Base-by-base conservation (phyloP, 1,140 invertebrate genomes). In the Drosophila quadrilineata region DNA sequence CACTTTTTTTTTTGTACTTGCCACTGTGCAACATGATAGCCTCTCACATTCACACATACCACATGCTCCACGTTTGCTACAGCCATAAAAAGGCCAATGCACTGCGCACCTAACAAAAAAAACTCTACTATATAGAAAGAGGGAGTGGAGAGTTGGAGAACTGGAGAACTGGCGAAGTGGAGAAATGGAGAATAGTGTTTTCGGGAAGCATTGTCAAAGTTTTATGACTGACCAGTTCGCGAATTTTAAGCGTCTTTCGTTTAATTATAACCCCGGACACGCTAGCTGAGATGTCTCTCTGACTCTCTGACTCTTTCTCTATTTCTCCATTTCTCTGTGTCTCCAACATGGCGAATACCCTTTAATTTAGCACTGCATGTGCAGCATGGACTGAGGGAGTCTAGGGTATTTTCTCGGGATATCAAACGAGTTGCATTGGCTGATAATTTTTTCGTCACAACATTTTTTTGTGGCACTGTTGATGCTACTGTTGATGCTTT, bases 161-260 rank as follows among this genome's bases (percentile, higher is more conserved):
- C n/a, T n/a, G n/a, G n/a, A n/a, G n/a, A n/a, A n/a, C n/a, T n/a
- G n/a, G n/a, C n/a, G n/a, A n/a, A n/a, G n/a, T n/a, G n/a, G n/a
- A n/a, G n/a, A n/a, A n/a, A n/a, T n/a, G n/a, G n/a, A n/a, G n/a
- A n/a, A n/a, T n/a, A n/a, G n/a, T n/a, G 6, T 12, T 28, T 41
- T 24, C 19, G 45, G 26, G 22, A 24, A 36, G 46, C 52, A 31
- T 72, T 72, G 69, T 60, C 69, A 73, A 73, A 73, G 48, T 73
- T 58, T 75, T 54, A 68, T 68, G 56, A 54, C 54, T 48, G 64
- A 52, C 43, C 58, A 65, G 52, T 46, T 68, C 41, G 58, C 57
- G 71, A 65, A 74, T 69, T 74, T 74, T 36, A 74, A 69, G 45
- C 71, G 53, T 75, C 65, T 70, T 75, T 70, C 41, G 41, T 40